Percentiles rank a stretch among this genome's conserved stretches.
Conservation (phyloP, 1,140 invertebrate species). For the Rhyzopertha dominica region DNA sequence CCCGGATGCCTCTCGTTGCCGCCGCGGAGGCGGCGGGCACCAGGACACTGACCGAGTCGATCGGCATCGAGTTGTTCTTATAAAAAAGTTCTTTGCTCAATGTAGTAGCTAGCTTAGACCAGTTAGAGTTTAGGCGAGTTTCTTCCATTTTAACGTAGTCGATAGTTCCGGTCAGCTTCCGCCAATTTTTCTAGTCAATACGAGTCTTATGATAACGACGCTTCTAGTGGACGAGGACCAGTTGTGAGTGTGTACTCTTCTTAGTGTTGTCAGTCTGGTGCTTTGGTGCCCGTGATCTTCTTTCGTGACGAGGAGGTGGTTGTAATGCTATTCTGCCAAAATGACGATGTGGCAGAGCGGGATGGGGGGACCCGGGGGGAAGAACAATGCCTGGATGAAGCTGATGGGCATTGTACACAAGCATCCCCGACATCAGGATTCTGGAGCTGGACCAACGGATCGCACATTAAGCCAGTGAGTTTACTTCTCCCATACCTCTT, state of each 20-base stretch:
- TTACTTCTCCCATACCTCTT: too few species aligned
- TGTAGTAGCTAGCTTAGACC: slow-evolving; percentile 17
- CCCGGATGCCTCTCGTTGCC: slow-evolving; percentile 12
- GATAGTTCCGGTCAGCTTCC: slow-evolving; percentile 8
- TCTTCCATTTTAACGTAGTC: slow-evolving; percentile 28
- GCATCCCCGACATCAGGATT: slow-evolving; percentile 59
- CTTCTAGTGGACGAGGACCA: background rate
- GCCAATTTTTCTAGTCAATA: slow-evolving; percentile 13
- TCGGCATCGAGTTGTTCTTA: slow-evolving; percentile 12
- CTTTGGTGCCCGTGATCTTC: slow-evolving; percentile 8
- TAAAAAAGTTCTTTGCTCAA: slow-evolving; percentile 26
- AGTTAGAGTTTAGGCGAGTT: slow-evolving; percentile 23
- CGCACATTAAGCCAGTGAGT: slow-evolving; percentile 63
- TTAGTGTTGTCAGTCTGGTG: slow-evolving; percentile 17
- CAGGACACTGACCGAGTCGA: slow-evolving; percentile 1
- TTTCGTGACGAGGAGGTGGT: slow-evolving; percentile 9
- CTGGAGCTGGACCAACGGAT: slow-evolving; percentile 55
- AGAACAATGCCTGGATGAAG: slow-evolving; percentile 77
- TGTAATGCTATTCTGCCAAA: slow-evolving; percentile 38
- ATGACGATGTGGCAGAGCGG: slow-evolving; percentile 72
- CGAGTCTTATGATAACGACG: slow-evolving; percentile 9
- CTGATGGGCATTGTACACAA: slow-evolving; percentile 77
- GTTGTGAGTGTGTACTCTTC: slow-evolving; percentile 1
- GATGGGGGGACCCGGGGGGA: slow-evolving; percentile 66
- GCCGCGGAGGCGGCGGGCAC: slow-evolving; percentile 1